Evolutionary conservation across 2,888 invertebrate species (phyloP).

Genomic region (Chouioia cunea): DNA sequence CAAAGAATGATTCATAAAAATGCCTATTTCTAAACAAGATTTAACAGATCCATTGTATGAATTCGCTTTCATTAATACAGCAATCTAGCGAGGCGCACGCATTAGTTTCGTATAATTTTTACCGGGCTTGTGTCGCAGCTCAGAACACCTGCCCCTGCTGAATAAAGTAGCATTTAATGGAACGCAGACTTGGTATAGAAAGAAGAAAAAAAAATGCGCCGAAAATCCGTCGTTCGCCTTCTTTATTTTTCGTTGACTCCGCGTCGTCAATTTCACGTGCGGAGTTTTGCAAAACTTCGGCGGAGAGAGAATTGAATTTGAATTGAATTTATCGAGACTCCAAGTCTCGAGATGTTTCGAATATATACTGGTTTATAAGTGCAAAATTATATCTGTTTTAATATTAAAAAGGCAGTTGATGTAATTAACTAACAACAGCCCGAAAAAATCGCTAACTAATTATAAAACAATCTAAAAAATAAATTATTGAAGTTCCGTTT

Average conservation of each 20-base stretch:
- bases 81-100: conserved; percentile 11
- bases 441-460: too few species aligned
- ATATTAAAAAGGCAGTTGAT: too few species aligned
- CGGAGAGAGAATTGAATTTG: background rate
- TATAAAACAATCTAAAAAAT: too few species aligned
- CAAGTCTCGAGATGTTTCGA: background rate
- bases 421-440: too few species aligned
- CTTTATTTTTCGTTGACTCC: conserved; percentile 30
- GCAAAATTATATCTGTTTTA: too few species aligned
- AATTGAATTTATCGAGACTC: background rate
- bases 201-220: background rate
- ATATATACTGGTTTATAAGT: too few species aligned
- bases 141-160: conserved; percentile 49
- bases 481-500: too few species aligned
- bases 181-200: conserved; percentile 11
- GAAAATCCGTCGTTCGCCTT: conserved; percentile 6
- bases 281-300: conserved; percentile 6
- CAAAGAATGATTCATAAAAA: too few species aligned
- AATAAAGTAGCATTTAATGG: conserved; percentile 53
- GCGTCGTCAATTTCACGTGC: background rate
- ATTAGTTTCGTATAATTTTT: conserved; percentile 47
- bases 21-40: too few species aligned
- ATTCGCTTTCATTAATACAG: conserved; percentile 44
- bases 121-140: conserved; percentile 47
- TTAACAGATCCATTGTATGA: conserved; percentile 13